Base-by-base conservation (phyloP, 2,888 invertebrate genomes). In the Pachymerium ferrugineum region DNA sequence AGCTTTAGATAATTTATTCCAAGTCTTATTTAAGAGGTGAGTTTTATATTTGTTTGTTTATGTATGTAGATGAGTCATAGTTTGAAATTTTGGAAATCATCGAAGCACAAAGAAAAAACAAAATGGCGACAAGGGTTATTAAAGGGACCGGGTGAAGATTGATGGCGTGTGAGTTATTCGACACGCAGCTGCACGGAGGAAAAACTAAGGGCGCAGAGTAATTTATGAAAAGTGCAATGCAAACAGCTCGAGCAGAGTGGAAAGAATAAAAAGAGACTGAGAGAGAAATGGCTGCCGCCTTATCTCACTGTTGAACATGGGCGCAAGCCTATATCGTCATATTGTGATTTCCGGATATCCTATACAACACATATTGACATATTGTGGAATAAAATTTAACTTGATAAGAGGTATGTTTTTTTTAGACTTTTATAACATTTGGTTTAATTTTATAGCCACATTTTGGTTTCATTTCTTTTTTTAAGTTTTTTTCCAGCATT, bases 61-160 rank as follows among this genome's bases (percentile, higher is more conserved):
- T n/a, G n/a, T n/a, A n/a, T n/a, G n/a, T n/a, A n/a, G n/a, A n/a
- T n/a, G n/a, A n/a, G n/a, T n/a, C n/a, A n/a, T n/a, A n/a, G n/a
- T n/a, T n/a, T n/a, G n/a, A n/a, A 54, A 54, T 25, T 54, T 4
- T 54, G 25, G 28, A 54, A 12, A 54, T 25, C 54, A 54, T 25
- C 25, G 28, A 28, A 5, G 54, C 54, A 28, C 19, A 54, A 54
- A 54, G 54, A 25, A 28, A 54, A 54, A 54, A 54, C 54, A 54
- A 54, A 54, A 54, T 54, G 54, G 54, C 54, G 54, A 54, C 54
- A 54, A 54, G 54, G 54, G 54, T 54, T 54, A 54, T 54, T 54
- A 54, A 54, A 54, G 54, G 54, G 54, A 54, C 54, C 54, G 3
- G 54, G 54, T 54, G 54, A 54, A 54, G 54, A 54, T 54, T 54